Evolutionary conservation across 2,797 vertebrate species (phyloP), one percentile per base, ranked within the genome.

Genomic region (Emydoidea blandingii): DNA sequence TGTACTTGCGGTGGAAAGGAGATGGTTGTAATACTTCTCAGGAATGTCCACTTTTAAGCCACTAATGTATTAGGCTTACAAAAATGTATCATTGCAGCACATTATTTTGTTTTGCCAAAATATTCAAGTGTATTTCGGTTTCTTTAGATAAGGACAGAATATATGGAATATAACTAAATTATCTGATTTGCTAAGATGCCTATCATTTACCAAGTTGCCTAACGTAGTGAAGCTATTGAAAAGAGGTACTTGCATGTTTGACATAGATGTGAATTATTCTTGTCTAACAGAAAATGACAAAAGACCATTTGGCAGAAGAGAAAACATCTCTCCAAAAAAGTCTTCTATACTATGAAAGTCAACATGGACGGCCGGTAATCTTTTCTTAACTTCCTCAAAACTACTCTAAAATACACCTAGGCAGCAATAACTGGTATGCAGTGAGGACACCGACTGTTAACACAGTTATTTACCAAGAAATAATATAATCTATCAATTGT

Each of bases 261-360:
- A 86, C 84, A 56, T 9, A 82, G 41, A 89, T 68, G 27, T 56
- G 44, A 88, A 92, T 94, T 97, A 34, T 89, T 94, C 81, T 92
- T 83, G 16, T 91, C 72, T 94, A 93, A 89, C 92, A 99, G 99
- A 99, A 99, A 98, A 99, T 99, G 99, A 99, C 99, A 65, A 99
- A 99, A 98, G 99, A 99, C 96, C 99, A 99, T 98, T 97, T 99
- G 98, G 98, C 99, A 93, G 99, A 99, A 98, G 99, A 99, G 98
- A 99, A 99, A 98, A 99, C 98, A 0, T 98, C 99, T 96, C 98
- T 99, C 37, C 99, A 99, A 98, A 99, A 99, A 98, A 99, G 99
- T 97, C 98, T 99, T 94, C 98, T 99, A 96, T 99, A 99, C 97
- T 99, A 99, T 65, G 99, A 99, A 98, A 99, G 99, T 96, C 98